Evolutionary conservation across 2,797 vertebrate genomes (phyloP), one percentile per base, ranked within the genome.

Genomic region (Alcedo atthis): DNA sequence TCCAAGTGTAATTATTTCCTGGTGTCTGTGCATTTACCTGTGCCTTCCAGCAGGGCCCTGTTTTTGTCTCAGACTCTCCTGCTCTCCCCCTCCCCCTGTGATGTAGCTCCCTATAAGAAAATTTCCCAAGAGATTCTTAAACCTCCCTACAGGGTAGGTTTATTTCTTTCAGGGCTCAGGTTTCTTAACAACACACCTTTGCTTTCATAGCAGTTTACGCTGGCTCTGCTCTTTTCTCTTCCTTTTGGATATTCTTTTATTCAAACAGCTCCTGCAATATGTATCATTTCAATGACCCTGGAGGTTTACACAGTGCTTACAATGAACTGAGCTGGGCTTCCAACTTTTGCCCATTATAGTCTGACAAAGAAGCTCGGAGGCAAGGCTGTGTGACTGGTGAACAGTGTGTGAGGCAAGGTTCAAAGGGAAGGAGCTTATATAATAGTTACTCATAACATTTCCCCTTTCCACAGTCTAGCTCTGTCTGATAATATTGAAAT

Each of bases 231-330:
- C 48, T 90, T 92, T 91, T 87, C 53, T 90, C 25, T 92, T 93
- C 83, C 69, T 62, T 91, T 63, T 79, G 62, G 75, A 53, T 93
- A 92, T 78, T 78, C 69, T 92, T 95, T 92, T 89, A 92, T 89
- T 94, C 69, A 78, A 92, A 90, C 86, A 89, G 22, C 40, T 95
- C 62, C 58, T 93, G 87, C 84, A 94, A 87, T 87, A 87, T 40
- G 73, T 96, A 94, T 95, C 63, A 90, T 94, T 94, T 95, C 93
- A 94, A 87, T 94, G 90, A 95, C 92, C 89, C 88, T 90, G 66
- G 85, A 92, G 90, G 84, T 87, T 94, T 95, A 87, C 69, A 73
- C n/a, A 83, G 79, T 59, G 43, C 76, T 89, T 87, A 83, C 86
- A 96, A 83, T 90, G 88, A 96, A 89, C 69, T 59, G 69, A 94